Conservation (phyloP, 2,113 vertebrate genomes). For the Symphodus melops region DNA sequence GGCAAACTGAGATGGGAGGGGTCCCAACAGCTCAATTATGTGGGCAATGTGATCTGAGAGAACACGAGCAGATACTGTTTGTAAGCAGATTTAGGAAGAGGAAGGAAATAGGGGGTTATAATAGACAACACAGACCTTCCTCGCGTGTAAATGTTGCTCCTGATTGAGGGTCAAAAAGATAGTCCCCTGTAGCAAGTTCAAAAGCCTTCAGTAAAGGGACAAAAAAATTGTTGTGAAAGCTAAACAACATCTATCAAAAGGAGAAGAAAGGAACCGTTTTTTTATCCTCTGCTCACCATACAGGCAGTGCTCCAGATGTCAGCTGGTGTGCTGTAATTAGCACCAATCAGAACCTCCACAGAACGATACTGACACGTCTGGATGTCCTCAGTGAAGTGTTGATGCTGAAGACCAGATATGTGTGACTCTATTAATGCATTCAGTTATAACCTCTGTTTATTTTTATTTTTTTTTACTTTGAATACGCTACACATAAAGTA, state of each 20-base stretch:
- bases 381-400: constrained; percentile 96
- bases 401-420: constrained; percentile 82
- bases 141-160: constrained; percentile 72
- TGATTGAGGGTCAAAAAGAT: constrained; percentile 77
- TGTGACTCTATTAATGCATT: neutral
- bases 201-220: constrained; percentile 67
- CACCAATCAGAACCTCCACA: constrained; percentile 94
- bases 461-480: neutral
- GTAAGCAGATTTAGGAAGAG: constrained; percentile 53
- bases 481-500: neutral
- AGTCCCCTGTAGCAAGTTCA: constrained; percentile 80
- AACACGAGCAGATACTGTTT: constrained; percentile 84
- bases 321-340: constrained; percentile 91
- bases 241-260: neutral
- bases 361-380: constrained; percentile 96
- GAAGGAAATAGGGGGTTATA: constrained; percentile 17
- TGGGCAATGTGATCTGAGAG: constrained; percentile 95
- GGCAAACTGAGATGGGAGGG: constrained; percentile 90
- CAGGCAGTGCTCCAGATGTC: constrained; percentile 97
- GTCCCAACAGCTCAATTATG: constrained; percentile 96
- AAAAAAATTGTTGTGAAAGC: neutral
- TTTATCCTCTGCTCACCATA: constrained; percentile 85
- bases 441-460: neutral
- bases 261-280: neutral
- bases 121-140: constrained; percentile 68